Evolutionary conservation across 2,888 invertebrate genomes (phyloP).

Genomic region (Hyppa rectilinea): DNA sequence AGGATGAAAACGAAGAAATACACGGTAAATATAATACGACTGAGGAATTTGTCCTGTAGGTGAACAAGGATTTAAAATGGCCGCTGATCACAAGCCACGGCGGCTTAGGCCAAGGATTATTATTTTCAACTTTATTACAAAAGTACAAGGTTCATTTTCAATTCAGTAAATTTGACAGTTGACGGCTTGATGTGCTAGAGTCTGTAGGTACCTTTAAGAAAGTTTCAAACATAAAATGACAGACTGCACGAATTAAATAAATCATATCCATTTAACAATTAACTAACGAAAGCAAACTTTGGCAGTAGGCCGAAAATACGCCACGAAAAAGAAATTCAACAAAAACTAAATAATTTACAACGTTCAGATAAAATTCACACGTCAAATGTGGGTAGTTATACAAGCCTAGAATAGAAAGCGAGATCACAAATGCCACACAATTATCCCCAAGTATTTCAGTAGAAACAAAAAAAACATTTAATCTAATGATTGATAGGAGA

Average conservation of each 20-base stretch:
- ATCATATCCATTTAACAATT: conserved; percentile 27
- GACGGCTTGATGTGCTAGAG: too few relatives aligned
- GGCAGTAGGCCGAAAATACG: conserved; percentile 13
- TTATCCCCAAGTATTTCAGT: conserved; percentile 18
- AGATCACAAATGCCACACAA: conserved; percentile 23
- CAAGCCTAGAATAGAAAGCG: conserved; percentile 5
- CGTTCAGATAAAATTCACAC: conserved; percentile 14
- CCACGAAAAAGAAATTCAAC: not conserved
- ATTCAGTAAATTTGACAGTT: too few relatives aligned
- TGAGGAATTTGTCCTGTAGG: not conserved
- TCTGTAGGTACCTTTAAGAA: too few relatives aligned
- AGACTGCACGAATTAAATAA: not conserved
- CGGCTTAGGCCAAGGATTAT: too few relatives aligned
- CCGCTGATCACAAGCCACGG: too few relatives aligned
- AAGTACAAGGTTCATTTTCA: too few relatives aligned
- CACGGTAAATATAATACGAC: not conserved
- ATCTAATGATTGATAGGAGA: conserved; percentile 14
- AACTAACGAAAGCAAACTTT: conserved; percentile 24
- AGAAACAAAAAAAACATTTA: not conserved
- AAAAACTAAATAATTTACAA: conserved; percentile 6
- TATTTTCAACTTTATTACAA: too few relatives aligned
- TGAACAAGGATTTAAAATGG: too few relatives aligned
- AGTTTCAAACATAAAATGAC: not conserved
- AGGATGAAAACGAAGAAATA: not conserved
- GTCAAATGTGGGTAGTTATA: conserved; percentile 1